Evolutionary conservation across 1,140 invertebrate species (phyloP), one percentile per base, ranked within the genome.

Genomic region (Drosophila pandora): DNA sequence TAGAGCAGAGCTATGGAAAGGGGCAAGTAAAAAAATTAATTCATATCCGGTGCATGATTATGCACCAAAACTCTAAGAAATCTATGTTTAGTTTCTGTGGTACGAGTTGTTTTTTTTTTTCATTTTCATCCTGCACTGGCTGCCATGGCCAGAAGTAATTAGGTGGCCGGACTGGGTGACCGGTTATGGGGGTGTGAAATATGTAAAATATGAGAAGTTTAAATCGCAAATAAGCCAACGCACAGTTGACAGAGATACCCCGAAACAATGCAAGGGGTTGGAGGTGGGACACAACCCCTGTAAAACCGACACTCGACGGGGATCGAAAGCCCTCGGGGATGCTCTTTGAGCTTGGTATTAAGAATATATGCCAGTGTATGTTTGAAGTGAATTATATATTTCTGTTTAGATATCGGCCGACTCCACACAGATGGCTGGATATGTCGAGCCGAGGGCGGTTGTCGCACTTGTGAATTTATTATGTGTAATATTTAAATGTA

Each of bases 1-100:
- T 21, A 47, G 61, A 28, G 49, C 62, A 69, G 17, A 21, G 48
- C 25, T 21, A 2, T 12, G 41, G 61, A 52, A 34, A 48, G 55
- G 62, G 53, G 43, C 17, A 21, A 37, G 5, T 60, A 59, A 76
- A 76, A 76, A 87, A 83, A 79, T 87, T 79, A 85, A 87, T 87
- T 87, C 82, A 87, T 83, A 83, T 87, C 82, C 82, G 82, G 79
- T 88, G 60, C 59, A 88, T 87, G 82, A 87, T 87, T 87, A 87
- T 87, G 85, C 82, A 87, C 79, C 70, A 72, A 88, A 87, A 87
- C 83, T 78, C 82, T 83, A 82, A 88, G 83, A 85, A 85, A 82
- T 82, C 74, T 70, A 76, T 83, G 75, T 84, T 73, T 79, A 84
- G 85, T 84, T 85, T 84, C 57, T 67, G 67, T 57, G 49, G 74